Conservation (phyloP, 2,113 vertebrate species). For the Callipepla squamata region DNA sequence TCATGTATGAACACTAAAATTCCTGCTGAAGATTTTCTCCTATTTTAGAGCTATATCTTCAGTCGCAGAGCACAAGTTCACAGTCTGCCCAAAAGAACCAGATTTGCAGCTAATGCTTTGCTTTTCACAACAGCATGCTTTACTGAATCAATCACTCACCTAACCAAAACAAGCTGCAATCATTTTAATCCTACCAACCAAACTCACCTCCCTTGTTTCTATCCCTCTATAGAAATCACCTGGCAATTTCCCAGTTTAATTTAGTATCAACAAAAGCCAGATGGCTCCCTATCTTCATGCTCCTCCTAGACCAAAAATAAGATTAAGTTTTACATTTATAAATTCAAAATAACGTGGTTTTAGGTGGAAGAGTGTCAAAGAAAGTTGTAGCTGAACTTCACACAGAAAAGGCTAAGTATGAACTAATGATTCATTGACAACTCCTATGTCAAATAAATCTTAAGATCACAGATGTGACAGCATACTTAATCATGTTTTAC, state of each 20-base stretch:
- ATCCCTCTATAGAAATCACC: not conserved
- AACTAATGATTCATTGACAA: not conserved
- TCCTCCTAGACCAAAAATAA: not conserved
- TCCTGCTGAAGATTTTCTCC: not conserved
- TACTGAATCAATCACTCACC: not conserved
- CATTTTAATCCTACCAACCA: accelerated
- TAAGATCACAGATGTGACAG: not conserved
- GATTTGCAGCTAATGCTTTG: accelerated
- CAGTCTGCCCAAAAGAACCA: not conserved
- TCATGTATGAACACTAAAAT: not conserved
- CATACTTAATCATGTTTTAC: not conserved
- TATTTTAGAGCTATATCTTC: not conserved
- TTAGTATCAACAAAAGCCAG: not conserved
- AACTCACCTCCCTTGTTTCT: accelerated
- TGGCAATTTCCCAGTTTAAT: not conserved
- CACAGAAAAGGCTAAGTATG: not conserved
- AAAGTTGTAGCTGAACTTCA: not conserved
- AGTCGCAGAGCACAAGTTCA: not conserved
- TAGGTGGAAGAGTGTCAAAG: not conserved
- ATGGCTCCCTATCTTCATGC: not conserved
- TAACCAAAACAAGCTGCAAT: accelerated
- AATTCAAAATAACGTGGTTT: not conserved
- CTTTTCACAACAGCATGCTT: accelerated
- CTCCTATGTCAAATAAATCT: not conserved
- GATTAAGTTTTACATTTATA: not conserved